Evolutionary conservation across 2,888 invertebrate genomes (phyloP), one percentile per base, ranked within the genome.

Genomic region (Laothoe populi): DNA sequence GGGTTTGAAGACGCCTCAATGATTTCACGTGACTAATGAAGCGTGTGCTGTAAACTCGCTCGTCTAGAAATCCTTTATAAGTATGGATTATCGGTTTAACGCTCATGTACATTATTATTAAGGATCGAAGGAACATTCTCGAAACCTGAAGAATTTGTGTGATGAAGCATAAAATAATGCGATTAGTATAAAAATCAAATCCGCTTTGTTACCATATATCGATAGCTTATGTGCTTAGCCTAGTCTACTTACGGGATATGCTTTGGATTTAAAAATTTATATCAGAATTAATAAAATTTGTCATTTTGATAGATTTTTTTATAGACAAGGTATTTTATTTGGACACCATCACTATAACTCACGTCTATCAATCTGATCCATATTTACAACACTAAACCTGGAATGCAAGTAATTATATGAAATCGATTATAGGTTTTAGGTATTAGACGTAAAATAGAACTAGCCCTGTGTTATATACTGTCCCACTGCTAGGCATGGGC

Each of bases 81-180:
- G 53, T 53, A 53, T 11, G 31, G 53, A 53, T 35, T 35, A 53
- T 53, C 19, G 31, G 11, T 53, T 31, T 53, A 35, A 53, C 35
- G 53, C 35, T 53, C 21, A 35, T 4, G 19, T 35, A 26, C 13
- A 5, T 48, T 48, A 48, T 26, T 48, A 19, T 24, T 53, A 23
- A 23, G 11, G 46, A 13, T 4, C 11, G 31, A 53, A 19, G 19
- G 53, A 53, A 53, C 19, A 16, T 11, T 53, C 35, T 35, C 19
- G 19, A 46, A 31, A 21, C 24, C 16, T 31, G 1, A 53, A 31
- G 16, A 10, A 16, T 4, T 5, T 7, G 11, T 21, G 53, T 53
- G 53, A 31, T 19, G 19, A 35, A n/a, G 31, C 53, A 19, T 53
- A 10, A 53, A 53, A 53, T 48, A 24, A 26, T 53, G 4, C 11